Evolutionary conservation across 1,140 invertebrate species (phyloP).

Genomic region (Belonocnema kinseyi): DNA sequence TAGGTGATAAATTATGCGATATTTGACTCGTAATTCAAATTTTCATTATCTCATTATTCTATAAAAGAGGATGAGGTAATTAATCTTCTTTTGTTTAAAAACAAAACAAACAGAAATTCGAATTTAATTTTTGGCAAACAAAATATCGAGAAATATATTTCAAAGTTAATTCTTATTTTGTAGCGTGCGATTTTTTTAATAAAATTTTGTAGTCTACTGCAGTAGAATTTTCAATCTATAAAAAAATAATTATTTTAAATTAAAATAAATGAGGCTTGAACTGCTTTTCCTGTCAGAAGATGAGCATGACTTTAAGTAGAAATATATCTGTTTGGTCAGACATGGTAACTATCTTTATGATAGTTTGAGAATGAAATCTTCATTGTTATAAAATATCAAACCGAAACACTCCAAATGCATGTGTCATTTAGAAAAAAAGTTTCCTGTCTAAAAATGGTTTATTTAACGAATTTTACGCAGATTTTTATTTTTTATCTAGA

Average conservation of each 20-base stretch:
- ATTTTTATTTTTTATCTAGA: no score
- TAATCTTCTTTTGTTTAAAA: not conserved
- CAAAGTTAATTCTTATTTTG: not conserved
- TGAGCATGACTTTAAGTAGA: not conserved
- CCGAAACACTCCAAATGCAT: no score
- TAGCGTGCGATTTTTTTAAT: no score
- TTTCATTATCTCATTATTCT: slow-evolving; percentile 1
- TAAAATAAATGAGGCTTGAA: not conserved
- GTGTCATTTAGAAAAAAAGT: no score
- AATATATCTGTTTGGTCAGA: not conserved
- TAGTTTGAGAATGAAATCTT: no score
- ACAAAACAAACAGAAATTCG: not conserved
- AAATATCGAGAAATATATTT: not conserved
- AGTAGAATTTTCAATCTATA: not conserved
- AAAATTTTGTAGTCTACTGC: not conserved
- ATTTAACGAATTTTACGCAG: no score
- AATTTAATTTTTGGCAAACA: not conserved
- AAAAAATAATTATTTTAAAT: not conserved
- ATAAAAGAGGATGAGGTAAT: not conserved
- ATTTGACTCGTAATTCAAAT: not conserved
- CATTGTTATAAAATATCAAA: no score
- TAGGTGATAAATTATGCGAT: not conserved
- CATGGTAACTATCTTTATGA: not conserved
- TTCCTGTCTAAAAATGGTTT: no score
- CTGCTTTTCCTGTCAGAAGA: not conserved